These are phyloP conservation scores for Trachythela sp. DNA, from an alignment of 64 coral and sea anemone genomes.

Conservation along the genomic window DNA sequence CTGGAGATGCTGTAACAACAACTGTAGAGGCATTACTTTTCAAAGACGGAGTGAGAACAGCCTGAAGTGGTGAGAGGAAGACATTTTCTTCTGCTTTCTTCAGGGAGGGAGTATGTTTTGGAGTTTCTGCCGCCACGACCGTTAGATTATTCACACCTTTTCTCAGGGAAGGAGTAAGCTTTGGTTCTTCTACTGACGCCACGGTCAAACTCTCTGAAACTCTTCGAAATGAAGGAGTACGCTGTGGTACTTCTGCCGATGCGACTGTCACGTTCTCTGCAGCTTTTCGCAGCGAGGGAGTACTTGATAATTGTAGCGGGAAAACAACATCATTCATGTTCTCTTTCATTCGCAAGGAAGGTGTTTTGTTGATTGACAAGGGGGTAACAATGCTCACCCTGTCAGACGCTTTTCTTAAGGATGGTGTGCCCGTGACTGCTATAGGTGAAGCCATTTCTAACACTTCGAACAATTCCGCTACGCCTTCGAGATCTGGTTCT, in stretches of 20 bases:
- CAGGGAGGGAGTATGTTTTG: background rate
- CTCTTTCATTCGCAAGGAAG: background rate
- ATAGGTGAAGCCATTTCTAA: background rate
- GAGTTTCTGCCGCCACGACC: background rate
- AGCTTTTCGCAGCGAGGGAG: background rate
- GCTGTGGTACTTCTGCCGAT: background rate
- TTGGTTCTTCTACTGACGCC: background rate
- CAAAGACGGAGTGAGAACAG: background rate
- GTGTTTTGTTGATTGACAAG: background rate
- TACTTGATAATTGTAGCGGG: background rate
- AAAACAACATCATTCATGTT: background rate
- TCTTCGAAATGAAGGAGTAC: background rate
- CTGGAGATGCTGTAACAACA: background rate
- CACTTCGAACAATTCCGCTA: background rate
- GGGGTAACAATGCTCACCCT: background rate
- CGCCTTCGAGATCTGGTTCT: background rate
- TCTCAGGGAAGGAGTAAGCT: background rate
- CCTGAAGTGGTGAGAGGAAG: background rate
- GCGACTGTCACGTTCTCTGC: background rate
- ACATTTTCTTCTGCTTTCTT: background rate
- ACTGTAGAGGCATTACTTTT: background rate
- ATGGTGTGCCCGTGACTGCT: background rate
- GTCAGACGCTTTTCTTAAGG: background rate
- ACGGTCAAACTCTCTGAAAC: background rate
- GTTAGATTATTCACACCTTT: background rate